These are phyloP conservation scores for Boleophthalmus pectinirostris DNA, from an alignment of 2,113 vertebrate species.

Conservation along the genomic window DNA sequence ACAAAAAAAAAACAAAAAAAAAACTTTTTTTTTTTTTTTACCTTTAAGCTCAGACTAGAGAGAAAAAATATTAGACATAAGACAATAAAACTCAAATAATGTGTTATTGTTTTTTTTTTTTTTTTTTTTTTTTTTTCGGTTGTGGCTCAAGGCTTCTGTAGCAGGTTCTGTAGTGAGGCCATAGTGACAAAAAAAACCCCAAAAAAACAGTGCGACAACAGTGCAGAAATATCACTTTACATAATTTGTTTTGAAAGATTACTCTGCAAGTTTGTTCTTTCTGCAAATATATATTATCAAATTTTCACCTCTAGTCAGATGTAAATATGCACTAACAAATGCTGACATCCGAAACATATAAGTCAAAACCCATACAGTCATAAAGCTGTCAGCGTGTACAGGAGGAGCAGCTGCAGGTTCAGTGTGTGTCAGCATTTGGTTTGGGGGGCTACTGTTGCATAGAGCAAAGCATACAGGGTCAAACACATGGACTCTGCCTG, in stretches of 20 bases:
- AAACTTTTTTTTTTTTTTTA: too few relatives aligned
- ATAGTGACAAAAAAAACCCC: too few relatives aligned
- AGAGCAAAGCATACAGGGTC: not conserved
- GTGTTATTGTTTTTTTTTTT: too few relatives aligned
- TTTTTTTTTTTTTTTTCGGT: too few relatives aligned
- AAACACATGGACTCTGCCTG: slow-evolving; percentile 22
- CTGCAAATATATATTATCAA: not conserved
- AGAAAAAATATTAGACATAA: too few relatives aligned
- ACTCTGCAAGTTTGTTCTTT: too few relatives aligned
- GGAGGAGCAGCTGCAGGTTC: not conserved
- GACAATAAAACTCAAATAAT: too few relatives aligned
- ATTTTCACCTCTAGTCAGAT: not conserved
- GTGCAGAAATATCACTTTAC: not conserved
- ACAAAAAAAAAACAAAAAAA: too few relatives aligned
- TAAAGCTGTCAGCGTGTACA: not conserved
- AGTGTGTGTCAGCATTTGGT: not conserved
- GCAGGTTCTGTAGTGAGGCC: too few relatives aligned
- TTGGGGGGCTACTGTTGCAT: not conserved
- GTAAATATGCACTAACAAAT: not conserved
- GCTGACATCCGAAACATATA: not conserved
- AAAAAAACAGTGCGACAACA: too few relatives aligned
- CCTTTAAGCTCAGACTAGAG: too few relatives aligned
- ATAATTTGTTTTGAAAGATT: not conserved
- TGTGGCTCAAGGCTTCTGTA: too few relatives aligned
- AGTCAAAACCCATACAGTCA: not conserved